Evolutionary conservation across 1,140 invertebrate genomes (phyloP), one percentile per base, ranked within the genome.

Genomic region (Tenebrio molitor): DNA sequence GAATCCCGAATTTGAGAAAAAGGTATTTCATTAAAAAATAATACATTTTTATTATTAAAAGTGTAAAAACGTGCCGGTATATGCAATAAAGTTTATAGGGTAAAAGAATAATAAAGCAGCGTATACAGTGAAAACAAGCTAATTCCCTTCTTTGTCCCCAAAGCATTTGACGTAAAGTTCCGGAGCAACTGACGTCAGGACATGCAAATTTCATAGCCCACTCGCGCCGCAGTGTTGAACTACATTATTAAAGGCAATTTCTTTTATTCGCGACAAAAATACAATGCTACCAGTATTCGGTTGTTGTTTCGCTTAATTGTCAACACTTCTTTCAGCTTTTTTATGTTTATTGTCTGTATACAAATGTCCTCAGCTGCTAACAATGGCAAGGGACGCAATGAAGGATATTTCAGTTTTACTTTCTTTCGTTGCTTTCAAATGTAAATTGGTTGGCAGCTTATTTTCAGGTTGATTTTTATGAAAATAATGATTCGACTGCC

Each of bases 201-300:
- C 74, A 79, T 78, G 78, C 75, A 79, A 79, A 79, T 79, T 79
- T 78, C 78, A 77, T 77, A 25, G 69, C 46, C 69, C 36, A 64
- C 62, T 73, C 34, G 23, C 73, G 67, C 73, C 68, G 46, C 74
- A 72, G 69, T 73, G 66, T 69, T 66, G 53, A 74, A 76, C 71
- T 77, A 78, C 76, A 79, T 79, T 79, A 79, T 78, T 78, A 79
- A 78, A 76, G 71, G 73, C 77, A 76, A 79, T 78, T 79, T 76
- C 76, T 77, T 77, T 77, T 74, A 78, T 78, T 77, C 73, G 41
- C 73, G 74, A 73, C 73, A 74, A 73, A 76, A 77, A 76, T 77
- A 77, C 76, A 76, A 74, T 77, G 75, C 73, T 75, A 71, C 63
- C 53, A 67, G 68, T 33, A 75, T 77, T 77, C 74, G 58, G 76